Evolutionary conservation across 2,797 vertebrate species (phyloP), one percentile per base, ranked within the genome.

Genomic region (Furcifer pardalis): DNA sequence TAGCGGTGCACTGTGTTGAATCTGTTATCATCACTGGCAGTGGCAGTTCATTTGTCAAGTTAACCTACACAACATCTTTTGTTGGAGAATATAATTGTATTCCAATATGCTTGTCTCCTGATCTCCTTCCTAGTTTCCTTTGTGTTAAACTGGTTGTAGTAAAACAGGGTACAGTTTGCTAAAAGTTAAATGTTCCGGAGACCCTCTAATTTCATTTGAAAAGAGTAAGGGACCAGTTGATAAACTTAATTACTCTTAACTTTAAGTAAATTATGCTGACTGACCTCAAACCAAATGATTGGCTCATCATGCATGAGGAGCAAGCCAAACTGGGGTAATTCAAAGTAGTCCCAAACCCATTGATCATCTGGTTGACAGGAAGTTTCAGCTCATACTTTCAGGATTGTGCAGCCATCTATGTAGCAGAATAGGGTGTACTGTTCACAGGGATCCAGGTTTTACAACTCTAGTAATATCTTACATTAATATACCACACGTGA

Each of bases 31-130:
- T 37, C 81, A 42, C 46, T 80, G 46, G 49, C 75, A 90, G 40
- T 80, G 84, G 73, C 87, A 89, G 78, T 82, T 32, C 81, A 81
- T 89, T 92, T 91, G 66, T 87, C 75, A 90, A 3, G 30, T 88
- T 81, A 88, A 86, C n/a, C 7, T 88, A 35, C 25, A 82, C 49
- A 89, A 89, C 62, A 42, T 88, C 32, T 1, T 89, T 42, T 85
- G 15, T 37, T 75, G n/a, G 81, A 65, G 83, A 83, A 32, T 89
- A 44, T 66, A 42, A 59, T 69, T 0, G 0, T 52, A 73, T 86
- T 86, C 30, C 35, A 84, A 88, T 40, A 68, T 72, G 4, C 1
- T 85, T 52, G 23, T 68, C 49, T 78, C 37, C 35, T 35, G 1
- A 35, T 59, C 4, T 23, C 32, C 5, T 80, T 83, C 13, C 25